Base-by-base conservation (phyloP, 2,888 invertebrate genomes). In the Tyria jacobaeae region DNA sequence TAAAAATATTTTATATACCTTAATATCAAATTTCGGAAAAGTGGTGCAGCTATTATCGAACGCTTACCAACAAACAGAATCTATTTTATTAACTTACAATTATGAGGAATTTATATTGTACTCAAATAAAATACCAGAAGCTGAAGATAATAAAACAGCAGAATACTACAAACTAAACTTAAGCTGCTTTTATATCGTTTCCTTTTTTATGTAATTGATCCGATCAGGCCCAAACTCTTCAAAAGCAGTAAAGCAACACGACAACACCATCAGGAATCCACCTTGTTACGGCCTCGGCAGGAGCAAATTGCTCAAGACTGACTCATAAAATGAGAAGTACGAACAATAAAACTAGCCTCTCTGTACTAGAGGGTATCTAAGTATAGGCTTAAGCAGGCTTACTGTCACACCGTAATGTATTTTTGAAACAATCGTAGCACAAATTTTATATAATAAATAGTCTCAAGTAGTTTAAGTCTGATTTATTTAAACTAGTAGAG, bases 271-370 rank as follows among this genome's bases (percentile, higher is more conserved):
- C 76, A 78, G 58, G 65, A 62, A 80, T 78, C 79, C 72, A 71
- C 70, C 79, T 76, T 76, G 70, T 71, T 62, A 74, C 69, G 75
- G 72, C 68, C 64, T 27, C 54, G 68, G 70, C 68, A 73, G 70
- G 67, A 69, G 68, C 71, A 83, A 82, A 83, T 83, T 81, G 76
- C 81, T 81, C 80, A 80, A 80, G 81, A 82, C 81, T 81, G 74
- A 70, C 80, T 84, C 82, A 83, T 86, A 84, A 86, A 88, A 86
- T 81, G 80, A 83, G 75, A 80, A 88, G 78, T 79, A 84, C 85
- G 86, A 87, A 87, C 87, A 87, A 87, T 89, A 88, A 90, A 89
- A 89, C 87, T 88, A 85, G 85, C 84, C 89, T 78, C 75, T 73
- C 83, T 80, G 78, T 81, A 80, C 72, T 78, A 78, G 75, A 77